Conservation (phyloP, 2,797 vertebrate genomes). For the Phataginus tetradactyla region DNA sequence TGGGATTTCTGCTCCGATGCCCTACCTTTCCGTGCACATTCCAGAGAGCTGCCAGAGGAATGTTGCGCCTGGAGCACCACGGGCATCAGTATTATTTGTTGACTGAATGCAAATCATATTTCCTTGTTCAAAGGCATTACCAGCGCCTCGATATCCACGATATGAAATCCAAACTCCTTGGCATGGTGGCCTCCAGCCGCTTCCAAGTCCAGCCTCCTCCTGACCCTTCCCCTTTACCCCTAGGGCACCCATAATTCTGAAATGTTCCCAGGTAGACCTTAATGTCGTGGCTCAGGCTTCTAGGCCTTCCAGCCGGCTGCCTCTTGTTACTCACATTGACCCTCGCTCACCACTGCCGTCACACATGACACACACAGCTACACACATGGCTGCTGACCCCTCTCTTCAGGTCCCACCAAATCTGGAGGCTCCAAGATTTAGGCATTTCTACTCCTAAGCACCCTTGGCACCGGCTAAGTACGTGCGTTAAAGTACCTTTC, state of each 20-base stretch:
- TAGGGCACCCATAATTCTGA: not conserved
- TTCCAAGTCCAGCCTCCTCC: not conserved
- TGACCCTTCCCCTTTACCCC: no score
- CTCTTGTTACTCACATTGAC: not conserved
- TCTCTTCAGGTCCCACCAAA: not conserved
- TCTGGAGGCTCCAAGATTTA: not conserved
- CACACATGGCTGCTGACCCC: not conserved
- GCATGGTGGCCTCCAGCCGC: not conserved
- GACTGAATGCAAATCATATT: not conserved
- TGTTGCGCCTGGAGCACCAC: fast-evolving
- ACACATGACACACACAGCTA: not conserved
- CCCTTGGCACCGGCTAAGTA: not conserved
- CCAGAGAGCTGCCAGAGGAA: not conserved
- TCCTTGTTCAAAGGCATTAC: not conserved
- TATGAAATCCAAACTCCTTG: not conserved
- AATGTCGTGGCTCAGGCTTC: not conserved
- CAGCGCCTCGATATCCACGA: not conserved
- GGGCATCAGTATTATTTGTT: not conserved
- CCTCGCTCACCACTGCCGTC: not conserved
- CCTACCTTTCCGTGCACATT: not conserved
- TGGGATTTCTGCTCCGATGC: not conserved
- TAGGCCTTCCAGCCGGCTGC: not conserved
- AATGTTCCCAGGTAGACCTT: not conserved
- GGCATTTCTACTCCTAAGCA: not conserved
- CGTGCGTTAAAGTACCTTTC: not conserved